Base-by-base conservation (phyloP, 1,140 invertebrate species). In the Hermetia illucens region DNA sequence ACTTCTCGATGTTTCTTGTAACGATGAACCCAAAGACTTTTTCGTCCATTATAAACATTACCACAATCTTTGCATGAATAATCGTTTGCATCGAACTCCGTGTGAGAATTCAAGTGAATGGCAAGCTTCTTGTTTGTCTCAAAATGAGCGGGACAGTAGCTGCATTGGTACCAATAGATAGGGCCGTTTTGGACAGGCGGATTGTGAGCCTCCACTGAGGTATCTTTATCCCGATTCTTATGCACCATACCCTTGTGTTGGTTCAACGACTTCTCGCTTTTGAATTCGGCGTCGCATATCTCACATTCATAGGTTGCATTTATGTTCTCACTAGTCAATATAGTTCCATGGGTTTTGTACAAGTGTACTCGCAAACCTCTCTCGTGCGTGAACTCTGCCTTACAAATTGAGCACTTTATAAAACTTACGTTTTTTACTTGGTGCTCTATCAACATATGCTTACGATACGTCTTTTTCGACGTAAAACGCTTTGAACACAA, bases 31-130 rank as follows among this genome's bases (percentile, higher is more conserved):
- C 58, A 61, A 16, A 61, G 42, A 39, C 58, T 61, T 46, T 61
- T 61, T 17, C 58, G 47, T 8, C 55, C 55, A 25, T 55, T 58
- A 29, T 61, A 61, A 9, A 61, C 55, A 36, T 60, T 61, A 31
- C 58, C 58, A 40, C 58, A 61, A 18, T 61, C 58, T 42, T 61
- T 61, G 45, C 58, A 61, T 12, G 58, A 58, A 37, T 60, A 61
- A 34, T 60, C 58, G 19, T 52, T 58, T 5, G 52, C 57, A 32
- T 61, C 57, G 17, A 61, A 56, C 44, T 61, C 58, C 34, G 57
- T 51, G 33, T 61, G 58, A 15, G 53, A 58, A 21, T 61, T 61
- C 5, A 61, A 60, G 43, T 61, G 58, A 8, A 61, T 60, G 32
- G 58, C 58, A 36, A 61, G 45, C 35, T 61, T 61, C 33, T 61